A percentile compares a stretch with the other conserved stretches of the same genome.
Conservation (phyloP, 1,140 invertebrate species). For the Psilanteris sp. region DNA sequence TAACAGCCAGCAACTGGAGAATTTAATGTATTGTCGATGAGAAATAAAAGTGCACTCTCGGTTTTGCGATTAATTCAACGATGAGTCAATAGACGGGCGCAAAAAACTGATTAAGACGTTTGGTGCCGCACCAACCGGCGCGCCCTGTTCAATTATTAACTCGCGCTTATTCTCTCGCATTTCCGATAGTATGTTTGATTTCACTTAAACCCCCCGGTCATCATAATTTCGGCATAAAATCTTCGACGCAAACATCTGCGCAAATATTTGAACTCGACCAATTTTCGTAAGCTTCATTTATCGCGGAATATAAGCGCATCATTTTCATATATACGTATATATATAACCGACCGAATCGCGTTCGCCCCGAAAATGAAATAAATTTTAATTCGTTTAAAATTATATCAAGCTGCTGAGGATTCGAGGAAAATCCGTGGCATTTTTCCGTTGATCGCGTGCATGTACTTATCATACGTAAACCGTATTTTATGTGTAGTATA, state of each 20-base stretch:
- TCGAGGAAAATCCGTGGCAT: no score
- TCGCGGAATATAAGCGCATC: slow-evolving; percentile 3
- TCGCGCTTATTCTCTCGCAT: neutral
- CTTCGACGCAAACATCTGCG: neutral
- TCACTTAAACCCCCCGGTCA: neutral
- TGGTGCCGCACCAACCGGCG: neutral
- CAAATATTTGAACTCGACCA: slow-evolving; percentile 5
- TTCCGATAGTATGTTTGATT: neutral
- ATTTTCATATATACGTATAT: slow-evolving; percentile 9
- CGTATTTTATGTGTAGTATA: slow-evolving; percentile 3
- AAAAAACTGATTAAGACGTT: slow-evolving; percentile 9
- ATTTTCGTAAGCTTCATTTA: slow-evolving; percentile 4
- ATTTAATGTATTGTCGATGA: slow-evolving; percentile 1
- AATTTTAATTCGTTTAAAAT: slow-evolving; percentile 12
- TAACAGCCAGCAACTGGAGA: slow-evolving; percentile 8
- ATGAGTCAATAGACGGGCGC: neutral
- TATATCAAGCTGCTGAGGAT: no score
- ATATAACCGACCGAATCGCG: slow-evolving; percentile 6
- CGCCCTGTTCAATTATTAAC: no score
- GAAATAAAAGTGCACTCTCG: slow-evolving; percentile 4
- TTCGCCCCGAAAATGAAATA: neutral
- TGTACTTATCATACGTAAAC: slow-evolving; percentile 2
- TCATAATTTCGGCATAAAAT: slow-evolving; percentile 13
- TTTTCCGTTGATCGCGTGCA: no score
- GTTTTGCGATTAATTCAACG: neutral